These are phyloP conservation scores for Terrapene triunguis DNA, from an alignment of 2,113 vertebrate genomes.

Conservation along the genomic window DNA sequence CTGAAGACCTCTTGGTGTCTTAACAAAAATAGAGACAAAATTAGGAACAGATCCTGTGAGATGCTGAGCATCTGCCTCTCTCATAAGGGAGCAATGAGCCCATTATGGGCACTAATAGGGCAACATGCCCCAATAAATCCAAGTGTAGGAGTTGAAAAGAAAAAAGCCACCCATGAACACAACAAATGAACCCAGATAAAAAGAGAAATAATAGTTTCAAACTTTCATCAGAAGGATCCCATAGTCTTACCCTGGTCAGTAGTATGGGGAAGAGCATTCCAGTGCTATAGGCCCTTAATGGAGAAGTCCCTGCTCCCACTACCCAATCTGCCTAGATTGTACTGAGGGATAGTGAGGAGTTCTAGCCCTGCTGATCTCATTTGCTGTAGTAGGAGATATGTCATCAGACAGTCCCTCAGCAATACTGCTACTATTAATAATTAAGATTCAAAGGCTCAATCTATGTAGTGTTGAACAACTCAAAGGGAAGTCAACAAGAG, in stretches of 20 bases:
- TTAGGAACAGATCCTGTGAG: background rate
- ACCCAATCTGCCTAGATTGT: constrained; percentile 7
- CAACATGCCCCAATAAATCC: background rate
- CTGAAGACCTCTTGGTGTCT: constrained; percentile 15
- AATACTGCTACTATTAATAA: constrained; percentile 72
- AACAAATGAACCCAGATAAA: background rate
- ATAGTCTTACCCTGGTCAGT: background rate
- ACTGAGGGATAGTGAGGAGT: constrained; percentile 41
- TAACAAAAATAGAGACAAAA: background rate
- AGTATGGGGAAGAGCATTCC: background rate
- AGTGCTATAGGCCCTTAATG: background rate
- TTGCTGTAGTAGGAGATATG: constrained; percentile 57
- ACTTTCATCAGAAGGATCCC: background rate
- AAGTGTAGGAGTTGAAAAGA: background rate
- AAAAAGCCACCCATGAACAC: background rate
- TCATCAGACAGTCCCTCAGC: constrained; percentile 56
- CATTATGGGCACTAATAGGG: background rate
- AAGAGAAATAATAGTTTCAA: constrained; percentile 1
- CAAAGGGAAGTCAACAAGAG: constrained; percentile 70
- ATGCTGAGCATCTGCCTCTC: background rate
- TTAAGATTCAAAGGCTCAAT: constrained; percentile 72
- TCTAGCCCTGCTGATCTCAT: constrained; percentile 46
- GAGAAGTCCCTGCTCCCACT: constrained; percentile 20
- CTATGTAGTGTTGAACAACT: constrained; percentile 65
- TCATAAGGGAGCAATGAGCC: background rate